Base-by-base conservation (phyloP, 1,140 invertebrate genomes). In the Eufriesea mexicana region DNA sequence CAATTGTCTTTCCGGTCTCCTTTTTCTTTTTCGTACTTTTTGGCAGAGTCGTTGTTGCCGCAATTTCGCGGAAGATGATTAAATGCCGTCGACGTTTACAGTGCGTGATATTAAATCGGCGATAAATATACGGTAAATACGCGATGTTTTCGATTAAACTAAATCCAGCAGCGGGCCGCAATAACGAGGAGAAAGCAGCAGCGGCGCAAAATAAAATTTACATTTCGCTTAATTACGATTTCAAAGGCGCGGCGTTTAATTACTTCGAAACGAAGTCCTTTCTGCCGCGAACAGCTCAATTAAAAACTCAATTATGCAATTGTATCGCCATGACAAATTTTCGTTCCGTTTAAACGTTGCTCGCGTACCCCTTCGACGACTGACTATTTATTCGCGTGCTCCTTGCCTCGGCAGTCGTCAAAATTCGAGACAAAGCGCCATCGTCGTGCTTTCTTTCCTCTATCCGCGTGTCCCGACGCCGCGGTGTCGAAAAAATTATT, bases 191-290 rank as follows among this genome's bases (percentile, higher is more conserved):
- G 45, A 25, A 47, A 68, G 25, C 45, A 25, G 5, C 64, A 12
- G 6, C 23, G 10, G 23, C 23, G 18, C 7, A 7, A 49, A 6
- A 10, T n/a, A 42, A 35, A 54, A 42, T 74, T 57, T 59, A 47
- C 23, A 61, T n/a, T 73, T n/a, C 42, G 55, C 47, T 75, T 75
- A 61, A 75, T 75, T 75, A 23, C 73, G 20, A 62, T 75, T 23
- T 62, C 57, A 35, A 62, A 28, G 14, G 16, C 45, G 6, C 10
- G 20, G 57, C 10, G 35, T 49, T 62, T 62, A 62, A 61, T 49
- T 49, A 25, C 16, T 49, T 10, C n/a, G 9, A 20, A 75, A 62
- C 18, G 9, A 49, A 28, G 20, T 23, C 6, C 45, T 35, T n/a
- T 47, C 51, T 5, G n/a, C 51, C 51, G 7, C 1, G 51, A 72